Evolutionary conservation across 2,797 vertebrate genomes (phyloP).

Genomic region (Mormyrus proboscirostris): DNA sequence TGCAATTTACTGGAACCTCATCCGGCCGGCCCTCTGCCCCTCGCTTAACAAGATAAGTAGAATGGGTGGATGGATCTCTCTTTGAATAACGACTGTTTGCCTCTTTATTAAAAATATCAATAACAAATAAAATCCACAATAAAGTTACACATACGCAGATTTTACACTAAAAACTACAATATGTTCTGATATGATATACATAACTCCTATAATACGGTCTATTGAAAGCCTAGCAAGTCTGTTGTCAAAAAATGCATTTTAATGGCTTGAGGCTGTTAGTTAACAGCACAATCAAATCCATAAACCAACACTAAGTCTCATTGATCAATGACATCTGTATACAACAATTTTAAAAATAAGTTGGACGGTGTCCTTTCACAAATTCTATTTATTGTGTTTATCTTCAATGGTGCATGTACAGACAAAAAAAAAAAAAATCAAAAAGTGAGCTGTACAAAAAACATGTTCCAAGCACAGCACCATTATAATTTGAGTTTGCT

Average conservation of each 20-base stretch:
- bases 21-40: background rate
- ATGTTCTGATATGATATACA: background rate
- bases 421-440: background rate
- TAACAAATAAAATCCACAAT: background rate
- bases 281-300: background rate
- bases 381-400: background rate
- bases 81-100: background rate
- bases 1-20: background rate
- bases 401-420: background rate
- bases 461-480: conserved; percentile 19
- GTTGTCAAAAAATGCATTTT: background rate
- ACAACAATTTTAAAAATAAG: background rate
- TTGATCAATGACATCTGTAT: background rate
- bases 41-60: background rate
- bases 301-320: background rate
- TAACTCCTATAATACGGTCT: background rate
- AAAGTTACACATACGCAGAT: background rate
- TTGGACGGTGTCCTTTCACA: background rate
- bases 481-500: conserved; percentile 83
- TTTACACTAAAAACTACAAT: background rate
- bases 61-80: background rate
- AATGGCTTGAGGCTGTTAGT: background rate
- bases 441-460: conserved; percentile 47
- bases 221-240: background rate
- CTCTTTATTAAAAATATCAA: background rate